These are phyloP conservation scores for Siniperca chuatsi DNA, from an alignment of 2,113 vertebrate genomes.

Conservation along the genomic window DNA sequence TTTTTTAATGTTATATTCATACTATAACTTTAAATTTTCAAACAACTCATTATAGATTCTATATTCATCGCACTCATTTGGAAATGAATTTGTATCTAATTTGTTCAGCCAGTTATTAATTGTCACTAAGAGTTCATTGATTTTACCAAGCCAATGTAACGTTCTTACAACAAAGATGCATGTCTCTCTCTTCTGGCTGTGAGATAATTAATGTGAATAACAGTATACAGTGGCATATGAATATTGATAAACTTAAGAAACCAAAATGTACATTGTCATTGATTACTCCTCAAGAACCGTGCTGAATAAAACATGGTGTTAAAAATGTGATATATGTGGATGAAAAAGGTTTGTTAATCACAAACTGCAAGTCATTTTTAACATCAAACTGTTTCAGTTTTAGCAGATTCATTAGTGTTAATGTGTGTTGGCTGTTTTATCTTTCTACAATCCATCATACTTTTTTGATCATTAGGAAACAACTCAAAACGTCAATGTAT, in stretches of 20 bases:
- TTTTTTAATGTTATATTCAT: not conserved
- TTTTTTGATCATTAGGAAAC: not conserved
- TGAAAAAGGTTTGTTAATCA: constrained; percentile 1
- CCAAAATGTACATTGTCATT: constrained; percentile 31
- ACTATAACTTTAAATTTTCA: not conserved
- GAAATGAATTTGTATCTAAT: not conserved
- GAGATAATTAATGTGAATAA: constrained; percentile 35
- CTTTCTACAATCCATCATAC: not conserved
- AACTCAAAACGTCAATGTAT: not conserved
- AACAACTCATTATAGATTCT: not conserved
- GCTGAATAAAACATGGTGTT: constrained; percentile 42
- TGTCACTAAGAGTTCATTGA: not conserved
- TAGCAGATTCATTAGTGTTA: not conserved
- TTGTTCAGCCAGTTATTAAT: constrained; percentile 13
- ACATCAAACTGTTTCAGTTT: not conserved
- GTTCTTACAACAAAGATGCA: not conserved
- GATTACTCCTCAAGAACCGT: constrained; percentile 5
- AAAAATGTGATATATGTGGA: constrained; percentile 11
- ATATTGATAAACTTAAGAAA: constrained; percentile 46
- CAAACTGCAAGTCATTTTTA: not conserved
- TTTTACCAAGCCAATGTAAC: not conserved
- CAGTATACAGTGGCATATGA: constrained; percentile 13
- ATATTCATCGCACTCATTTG: not conserved
- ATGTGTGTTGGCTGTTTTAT: not conserved
- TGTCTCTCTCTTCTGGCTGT: constrained; percentile 7